These are phyloP conservation scores for Rapana venosa DNA, from an alignment of 2,888 invertebrate species.

Conservation along the genomic window DNA sequence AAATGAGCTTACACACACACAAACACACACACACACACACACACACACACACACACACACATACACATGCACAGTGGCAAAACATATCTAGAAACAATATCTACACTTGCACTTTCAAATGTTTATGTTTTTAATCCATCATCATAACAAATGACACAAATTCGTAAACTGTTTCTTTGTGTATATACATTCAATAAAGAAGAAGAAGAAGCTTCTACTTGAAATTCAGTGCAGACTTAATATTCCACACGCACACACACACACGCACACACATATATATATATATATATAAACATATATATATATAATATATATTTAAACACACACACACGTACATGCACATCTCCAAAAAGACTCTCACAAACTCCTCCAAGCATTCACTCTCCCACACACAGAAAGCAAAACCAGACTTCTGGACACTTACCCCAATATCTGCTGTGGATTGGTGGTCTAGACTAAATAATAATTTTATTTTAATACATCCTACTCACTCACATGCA, in stretches of 20 bases:
- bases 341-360: too few relatives aligned
- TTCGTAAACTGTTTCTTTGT: too few relatives aligned
- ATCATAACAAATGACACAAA: too few relatives aligned
- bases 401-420: neutral
- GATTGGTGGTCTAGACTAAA: neutral
- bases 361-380: neutral
- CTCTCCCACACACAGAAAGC: neutral
- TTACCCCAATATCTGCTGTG: neutral
- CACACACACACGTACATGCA: neutral
- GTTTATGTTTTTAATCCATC: too few relatives aligned
- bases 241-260: neutral
- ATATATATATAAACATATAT: too few relatives aligned
- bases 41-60: conserved; percentile 13
- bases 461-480: too few relatives aligned
- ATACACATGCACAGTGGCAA: neutral
- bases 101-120: too few relatives aligned
- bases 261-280: too few relatives aligned
- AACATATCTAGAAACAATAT: neutral
- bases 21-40: neutral
- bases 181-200: too few relatives aligned
- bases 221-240: too few relatives aligned
- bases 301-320: too few relatives aligned
- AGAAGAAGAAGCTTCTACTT: neutral
- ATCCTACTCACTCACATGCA: too few relatives aligned
- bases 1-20: neutral